Base-by-base conservation (phyloP, 1,140 invertebrate species). In the Mycetomoellerius zeteki region DNA sequence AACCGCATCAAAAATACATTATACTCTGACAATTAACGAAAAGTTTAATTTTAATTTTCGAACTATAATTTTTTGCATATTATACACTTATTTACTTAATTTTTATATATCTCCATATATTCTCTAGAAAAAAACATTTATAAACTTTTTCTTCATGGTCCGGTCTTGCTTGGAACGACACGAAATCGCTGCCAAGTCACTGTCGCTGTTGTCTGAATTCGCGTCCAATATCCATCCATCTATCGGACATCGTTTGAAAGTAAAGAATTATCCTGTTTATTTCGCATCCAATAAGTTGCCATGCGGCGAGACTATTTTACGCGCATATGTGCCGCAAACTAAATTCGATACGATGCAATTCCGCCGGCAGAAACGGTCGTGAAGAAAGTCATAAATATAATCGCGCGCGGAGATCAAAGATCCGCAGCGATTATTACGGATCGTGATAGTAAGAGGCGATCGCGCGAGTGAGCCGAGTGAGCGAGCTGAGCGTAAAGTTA, bases 321-420 rank as follows among this genome's bases (percentile, higher is more conserved):
- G 16, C 16, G 80, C 78, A 33, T 47, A 52, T 43, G 50, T 30
- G 52, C 52, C 67, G 24, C 69, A 71, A 73, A 73, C 54, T 60
- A 84, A 84, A 84, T 84, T 30, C 80, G 80, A 84, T 62, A 84
- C 69, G 80, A 60, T 84, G 69, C 69, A 84, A 62, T 84, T 73
- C 10, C 37, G 69, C 62, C 54, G 65, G 67, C 67, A 73, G 80
- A 73, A 75, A 84, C 37, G 69, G 8, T 84, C 69, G 43, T 84
- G 80, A 84, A n/a, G 80, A 75, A 84, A 75, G 75, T 73, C 24
- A 67, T 84, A 84, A 84, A 75, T 56, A 72, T 56, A 52, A 52
- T 27, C 65, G 67, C 77, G 56, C 69, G 37, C 69, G 54, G n/a
- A 60, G 54, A 84, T 84, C 69, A 84, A 84, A 84, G 80, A 84